Base-by-base conservation (phyloP, 2,888 invertebrate genomes). In the Cartodere bifasciata region DNA sequence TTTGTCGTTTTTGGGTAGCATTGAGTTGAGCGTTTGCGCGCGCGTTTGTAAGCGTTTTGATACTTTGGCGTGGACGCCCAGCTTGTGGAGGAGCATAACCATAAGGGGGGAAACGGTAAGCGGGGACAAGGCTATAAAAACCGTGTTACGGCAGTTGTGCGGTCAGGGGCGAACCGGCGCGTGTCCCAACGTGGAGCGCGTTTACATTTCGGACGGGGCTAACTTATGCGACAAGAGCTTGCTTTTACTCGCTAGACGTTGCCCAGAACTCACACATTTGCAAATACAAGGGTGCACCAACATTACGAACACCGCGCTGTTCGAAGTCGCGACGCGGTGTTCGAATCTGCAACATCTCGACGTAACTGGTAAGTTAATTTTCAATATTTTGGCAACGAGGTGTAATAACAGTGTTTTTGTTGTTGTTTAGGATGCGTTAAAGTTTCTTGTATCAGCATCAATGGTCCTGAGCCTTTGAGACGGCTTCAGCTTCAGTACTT, bases 331-430 rank as follows among this genome's bases (percentile, higher is more conserved):
- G 31, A 77, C 83, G 3, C 75, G 79, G 50, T 82, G 87, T 54
- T 70, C 73, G 39, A 83, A 83, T 56, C 62, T 90, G 34, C 80
- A 84, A 59, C 84, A 86, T 58, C 69, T 90, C 28, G 86, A 88
- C 60, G 70, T 87, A 13, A 83, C 86, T 40, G 86, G 85, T 84
- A 55, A 62, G 59, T 21, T 11, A 16, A 28, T 2, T 17, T 3
- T 24, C 6, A 10, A 16, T 11, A 15, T 32, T 28, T 10, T 28
- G 20, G 20, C 11, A 11, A 9, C 5, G 29, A 4, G 2, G 2
- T 13, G 10, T 22, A 23, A 26, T 13, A 41, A 23, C 10, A 9
- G 6, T 11, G 6, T 23, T n/a, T n/a, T n/a, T n/a, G n/a, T n/a
- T n/a, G n/a, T n/a, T 47, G 21, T 43, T 35, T 56, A 70, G 79